Percentiles rank a stretch among this genome's conserved stretches.
Conservation (phyloP, 2,797 vertebrate species). For the Melanotaenia trifasciata region DNA sequence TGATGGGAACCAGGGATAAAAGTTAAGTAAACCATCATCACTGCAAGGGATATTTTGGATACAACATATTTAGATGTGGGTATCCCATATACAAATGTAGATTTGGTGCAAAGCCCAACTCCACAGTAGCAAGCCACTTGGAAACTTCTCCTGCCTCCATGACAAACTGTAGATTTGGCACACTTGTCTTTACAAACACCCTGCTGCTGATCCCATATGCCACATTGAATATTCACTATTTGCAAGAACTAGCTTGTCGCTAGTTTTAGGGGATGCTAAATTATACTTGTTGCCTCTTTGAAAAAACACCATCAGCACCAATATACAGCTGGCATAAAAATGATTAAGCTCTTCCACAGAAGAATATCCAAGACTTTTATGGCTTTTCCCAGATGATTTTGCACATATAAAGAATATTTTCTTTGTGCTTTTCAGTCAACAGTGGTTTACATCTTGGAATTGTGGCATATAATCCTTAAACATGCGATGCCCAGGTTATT, state of each 20-base stretch:
- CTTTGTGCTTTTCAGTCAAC: neutral
- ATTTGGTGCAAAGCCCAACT: neutral
- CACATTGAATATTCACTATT: constrained; percentile 1
- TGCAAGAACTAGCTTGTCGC: neutral
- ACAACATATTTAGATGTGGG: neutral
- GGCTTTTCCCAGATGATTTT: neutral
- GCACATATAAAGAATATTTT: neutral
- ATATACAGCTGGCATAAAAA: neutral
- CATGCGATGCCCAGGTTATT: too few species aligned
- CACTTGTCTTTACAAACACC: neutral
- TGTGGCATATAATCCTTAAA: neutral
- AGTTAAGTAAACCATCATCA: neutral
- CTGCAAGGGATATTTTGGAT: neutral
- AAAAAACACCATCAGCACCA: neutral
- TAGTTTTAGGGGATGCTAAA: neutral
- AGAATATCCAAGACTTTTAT: neutral
- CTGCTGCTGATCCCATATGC: constrained; percentile 7
- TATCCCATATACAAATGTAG: neutral
- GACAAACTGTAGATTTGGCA: neutral
- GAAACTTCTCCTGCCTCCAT: neutral
- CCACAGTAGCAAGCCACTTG: neutral
- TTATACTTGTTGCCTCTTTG: neutral
- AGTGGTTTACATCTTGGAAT: neutral
- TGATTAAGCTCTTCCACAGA: neutral
- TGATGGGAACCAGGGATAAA: neutral